A percentile compares a stretch with the other conserved stretches of the same genome.
phyloP scores from a whole-genome alignment of 2,888 invertebrate genomes.

The Blera fallax region DNA sequence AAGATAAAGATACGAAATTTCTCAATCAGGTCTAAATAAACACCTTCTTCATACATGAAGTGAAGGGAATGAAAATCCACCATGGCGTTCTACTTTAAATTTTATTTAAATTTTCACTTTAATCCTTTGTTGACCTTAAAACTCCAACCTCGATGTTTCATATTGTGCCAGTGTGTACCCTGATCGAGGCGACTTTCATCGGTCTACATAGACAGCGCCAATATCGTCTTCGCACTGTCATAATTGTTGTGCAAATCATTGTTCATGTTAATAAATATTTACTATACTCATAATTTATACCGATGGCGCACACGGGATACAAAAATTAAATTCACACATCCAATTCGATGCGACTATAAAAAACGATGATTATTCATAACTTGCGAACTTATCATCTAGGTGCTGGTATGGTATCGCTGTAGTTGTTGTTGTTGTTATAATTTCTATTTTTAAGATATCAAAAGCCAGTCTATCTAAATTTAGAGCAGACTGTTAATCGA shows the following conservation, averaged over 20 bases:
- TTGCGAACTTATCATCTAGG: not conserved
- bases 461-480: not conserved
- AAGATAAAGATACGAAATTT: no score
- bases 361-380: not conserved
- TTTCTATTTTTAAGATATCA: conserved; percentile 8
- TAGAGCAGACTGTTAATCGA: conserved; percentile 8
- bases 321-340: conserved; percentile 29
- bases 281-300: conserved; percentile 21
- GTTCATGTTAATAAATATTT: conserved; percentile 22
- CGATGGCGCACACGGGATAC: conserved; percentile 4
- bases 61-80: no score
- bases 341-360: not conserved
- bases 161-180: not conserved
- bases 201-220: conserved; percentile 6
- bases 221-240: not conserved
- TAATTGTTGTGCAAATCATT: conserved; percentile 28
- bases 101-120: not conserved
- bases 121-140: not conserved
- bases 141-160: not conserved
- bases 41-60: no score
- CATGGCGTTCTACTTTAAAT: not conserved
- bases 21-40: no score
- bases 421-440: not conserved
- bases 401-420: not conserved
- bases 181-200: conserved; percentile 11